Evolutionary conservation across 2,888 invertebrate species (phyloP), one percentile per base, ranked within the genome.

Genomic region (Sicus ferrugineus): DNA sequence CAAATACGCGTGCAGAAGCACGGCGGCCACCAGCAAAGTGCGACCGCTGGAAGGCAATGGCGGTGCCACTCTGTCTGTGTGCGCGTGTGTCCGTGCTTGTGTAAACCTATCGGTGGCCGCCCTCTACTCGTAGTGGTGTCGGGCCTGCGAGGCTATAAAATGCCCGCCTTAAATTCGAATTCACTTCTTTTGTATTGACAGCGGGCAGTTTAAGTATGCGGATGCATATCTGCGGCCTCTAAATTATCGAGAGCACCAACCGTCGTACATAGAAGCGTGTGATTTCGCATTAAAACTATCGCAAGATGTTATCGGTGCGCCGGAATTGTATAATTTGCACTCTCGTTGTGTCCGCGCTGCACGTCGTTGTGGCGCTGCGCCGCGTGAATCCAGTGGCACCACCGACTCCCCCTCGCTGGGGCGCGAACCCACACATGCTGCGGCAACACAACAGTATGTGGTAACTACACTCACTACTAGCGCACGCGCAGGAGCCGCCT

Each of bases 381-480:
- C 56, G 19, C 34, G 80, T 77, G 73, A 72, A 76, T 68, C 76
- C 79, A 59, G 72, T 73, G 11, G 72, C 75, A 38, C 84, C 83
- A 42, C 82, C 84, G 1, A 26, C 56, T 2, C 74, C 75, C 2
- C 80, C 80, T 4, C 83, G 76, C 38, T 82, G 81, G 75, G 82
- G 78, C 2, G 76, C 79, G 68, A 84, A 81, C 71, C 79, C 75
- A 77, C 79, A 80, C 72, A 83, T 81, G 77, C 75, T 82, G 63
- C 76, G 81, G 42, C 77, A 73, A 71, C 76, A 80, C 73, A 83
- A 83, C 77, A 81, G 83, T 83, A 79, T 74, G 79, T 80, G 76
- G 73, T 74, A 73, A 75, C 72, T 75, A 73, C 68, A 68, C 28
- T 34, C 68, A 68, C 28, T 34, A 54, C n/a, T 61, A 46, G 28